A percentile compares a stretch with the other conserved stretches of the same genome.
Conservation (phyloP, 2,888 invertebrate species). For the Pheosia tremula region DNA sequence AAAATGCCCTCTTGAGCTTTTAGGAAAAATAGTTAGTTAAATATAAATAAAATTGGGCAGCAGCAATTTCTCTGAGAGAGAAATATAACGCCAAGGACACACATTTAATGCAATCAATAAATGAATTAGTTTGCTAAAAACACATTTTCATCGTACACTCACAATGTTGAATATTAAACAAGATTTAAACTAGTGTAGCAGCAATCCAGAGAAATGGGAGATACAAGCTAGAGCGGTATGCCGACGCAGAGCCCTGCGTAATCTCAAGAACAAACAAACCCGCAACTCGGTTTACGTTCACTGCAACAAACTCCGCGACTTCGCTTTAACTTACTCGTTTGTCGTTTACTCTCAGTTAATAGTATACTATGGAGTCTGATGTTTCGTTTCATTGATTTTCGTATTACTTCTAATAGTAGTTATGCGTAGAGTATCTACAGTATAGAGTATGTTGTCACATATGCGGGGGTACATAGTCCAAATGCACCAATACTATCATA, state of each 20-base stretch:
- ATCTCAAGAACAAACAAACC: slow-evolving; percentile 73
- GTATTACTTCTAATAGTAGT: neutral
- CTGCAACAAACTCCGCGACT: slow-evolving; percentile 62
- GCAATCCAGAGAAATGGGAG: slow-evolving; percentile 63
- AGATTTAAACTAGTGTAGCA: slow-evolving; percentile 65
- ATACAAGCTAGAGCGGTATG: slow-evolving; percentile 48
- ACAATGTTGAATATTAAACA: slow-evolving; percentile 56
- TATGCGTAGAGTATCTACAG: neutral
- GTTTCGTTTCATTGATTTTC: neutral
- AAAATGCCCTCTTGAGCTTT: no score
- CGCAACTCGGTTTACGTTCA: slow-evolving; percentile 52
- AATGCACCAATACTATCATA: no score
- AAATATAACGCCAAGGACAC: no score
- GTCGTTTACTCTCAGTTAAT: slow-evolving; percentile 33
- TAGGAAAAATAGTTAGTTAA: no score
- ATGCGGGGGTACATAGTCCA: no score
- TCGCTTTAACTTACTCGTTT: slow-evolving; percentile 60
- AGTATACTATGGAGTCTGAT: neutral
- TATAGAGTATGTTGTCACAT: neutral
- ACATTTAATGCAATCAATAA: no score
- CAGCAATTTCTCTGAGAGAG: no score
- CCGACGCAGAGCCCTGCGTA: slow-evolving; percentile 58
- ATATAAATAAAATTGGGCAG: no score
- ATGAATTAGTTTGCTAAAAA: no score
- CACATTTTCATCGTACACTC: slow-evolving; percentile 45